Evolutionary conservation across 2,888 invertebrate species (phyloP), one percentile per base, ranked within the genome.

Genomic region (Pollenia angustigena): DNA sequence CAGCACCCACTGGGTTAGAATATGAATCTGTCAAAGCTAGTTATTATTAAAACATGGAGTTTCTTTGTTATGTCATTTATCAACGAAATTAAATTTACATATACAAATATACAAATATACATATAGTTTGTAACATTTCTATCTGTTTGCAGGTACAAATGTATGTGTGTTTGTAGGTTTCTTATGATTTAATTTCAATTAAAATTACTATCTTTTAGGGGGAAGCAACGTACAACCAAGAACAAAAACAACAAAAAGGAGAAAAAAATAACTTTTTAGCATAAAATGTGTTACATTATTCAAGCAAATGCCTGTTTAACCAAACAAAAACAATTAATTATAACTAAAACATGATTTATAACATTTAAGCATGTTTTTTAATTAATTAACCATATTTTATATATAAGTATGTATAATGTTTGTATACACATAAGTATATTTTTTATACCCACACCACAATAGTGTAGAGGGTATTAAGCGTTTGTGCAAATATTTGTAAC

Each of bases 281-380:
- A 74, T 68, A 71, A 85, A 85, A 80, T 75, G 32, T 80, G 68
- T 85, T 85, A 68, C 44, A 56, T 54, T 64, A 74, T 75, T 85
- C 84, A 85, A 62, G 80, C 74, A 81, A 81, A 81, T 66, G 81
- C 72, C 81, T 66, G 66, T 42, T 81, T 50, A 58, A 66, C 74
- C 66, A 72, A 42, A 81, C 56, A 81, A 85, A 81, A 81, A 66
- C 85, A 72, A 81, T 78, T 81, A 76, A 81, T 85, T 76, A 81
- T 42, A 66, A 52, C 23, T 60, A 46, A 32, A 85, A 85, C 81
- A 85, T 81, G 85, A 85, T 85, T 85, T 81, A 85, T 76, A 72
- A 76, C 85, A 81, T 81, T 64, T 56, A 66, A 58, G 64, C 48
- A 52, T 56, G 64, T 75, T 80, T 69, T 74, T 81, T 68, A 76